Percentiles rank a stretch among this genome's conserved stretches.
phyloP scores from a whole-genome alignment of 2,113 vertebrate genomes.

The Percina caprodes region DNA sequence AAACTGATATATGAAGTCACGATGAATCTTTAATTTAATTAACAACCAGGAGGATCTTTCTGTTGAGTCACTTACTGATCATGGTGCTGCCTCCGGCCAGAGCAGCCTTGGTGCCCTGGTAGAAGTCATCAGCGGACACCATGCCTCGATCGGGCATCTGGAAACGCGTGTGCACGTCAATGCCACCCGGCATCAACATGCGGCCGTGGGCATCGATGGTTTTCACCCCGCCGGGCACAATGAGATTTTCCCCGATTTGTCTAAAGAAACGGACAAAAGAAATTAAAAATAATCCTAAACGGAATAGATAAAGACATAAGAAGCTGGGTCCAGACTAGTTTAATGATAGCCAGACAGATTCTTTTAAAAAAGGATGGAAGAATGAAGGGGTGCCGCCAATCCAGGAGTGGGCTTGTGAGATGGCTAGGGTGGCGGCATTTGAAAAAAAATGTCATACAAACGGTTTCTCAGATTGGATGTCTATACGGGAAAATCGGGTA shows the following conservation, averaged over 20 bases:
- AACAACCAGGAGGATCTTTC: not conserved
- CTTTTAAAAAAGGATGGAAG: no score
- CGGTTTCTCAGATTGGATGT: no score
- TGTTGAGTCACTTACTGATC: constrained; percentile 89
- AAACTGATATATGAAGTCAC: not conserved
- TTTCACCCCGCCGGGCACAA: constrained; percentile 97
- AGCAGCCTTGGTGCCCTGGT: constrained; percentile 95
- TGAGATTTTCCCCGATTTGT: constrained; percentile 99
- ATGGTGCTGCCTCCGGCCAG: constrained; percentile 97
- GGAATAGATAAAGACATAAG: no score
- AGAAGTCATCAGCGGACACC: constrained; percentile 95
- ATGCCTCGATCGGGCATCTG: constrained; percentile 98
- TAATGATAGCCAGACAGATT: no score
- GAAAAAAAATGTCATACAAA: no score
- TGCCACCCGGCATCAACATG: constrained; percentile 96
- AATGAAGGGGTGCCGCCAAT: no score
- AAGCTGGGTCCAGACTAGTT: no score
- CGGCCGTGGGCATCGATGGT: constrained; percentile 95
- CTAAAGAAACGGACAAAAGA: constrained; percentile 70
- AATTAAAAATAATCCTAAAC: not conserved
- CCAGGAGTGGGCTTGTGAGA: no score
- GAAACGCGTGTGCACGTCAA: constrained; percentile 97
- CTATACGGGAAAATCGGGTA: no score
- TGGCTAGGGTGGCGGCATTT: no score
- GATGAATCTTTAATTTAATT: no score